Conservation (phyloP, 2,113 vertebrate genomes). For the Ophiodon elongatus region DNA sequence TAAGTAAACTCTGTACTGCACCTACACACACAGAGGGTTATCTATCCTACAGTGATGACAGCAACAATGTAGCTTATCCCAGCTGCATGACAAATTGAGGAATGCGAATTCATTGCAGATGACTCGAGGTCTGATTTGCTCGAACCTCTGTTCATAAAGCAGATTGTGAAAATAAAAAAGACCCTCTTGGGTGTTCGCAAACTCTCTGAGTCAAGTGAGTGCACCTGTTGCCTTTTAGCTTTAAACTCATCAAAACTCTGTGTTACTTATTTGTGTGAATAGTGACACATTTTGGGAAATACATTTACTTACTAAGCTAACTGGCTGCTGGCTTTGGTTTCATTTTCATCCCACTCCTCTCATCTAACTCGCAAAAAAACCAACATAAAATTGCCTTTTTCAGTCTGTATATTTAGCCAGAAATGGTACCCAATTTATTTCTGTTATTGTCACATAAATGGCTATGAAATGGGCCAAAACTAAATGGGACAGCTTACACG, state of each 20-base stretch:
- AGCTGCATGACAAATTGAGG: slow-evolving; percentile 3
- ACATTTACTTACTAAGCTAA: not conserved
- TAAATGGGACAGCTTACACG: not conserved
- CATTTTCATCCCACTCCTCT: not conserved
- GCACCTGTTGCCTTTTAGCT: not conserved
- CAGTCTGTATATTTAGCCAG: not conserved
- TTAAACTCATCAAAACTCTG: not conserved
- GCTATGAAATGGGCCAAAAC: not conserved
- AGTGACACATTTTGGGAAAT: not conserved
- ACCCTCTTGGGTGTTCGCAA: slow-evolving; percentile 1
- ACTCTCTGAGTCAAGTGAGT: not conserved
- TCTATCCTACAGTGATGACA: slow-evolving; percentile 15
- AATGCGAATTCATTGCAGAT: not conserved
- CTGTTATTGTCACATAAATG: not conserved
- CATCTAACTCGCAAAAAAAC: not conserved
- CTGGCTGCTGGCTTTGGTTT: not conserved
- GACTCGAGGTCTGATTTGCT: not conserved
- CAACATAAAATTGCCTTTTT: not conserved
- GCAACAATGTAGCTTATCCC: slow-evolving; percentile 3
- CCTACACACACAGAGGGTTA: slow-evolving; percentile 12
- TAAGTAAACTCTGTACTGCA: slow-evolving; percentile 17
- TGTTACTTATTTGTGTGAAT: not conserved
- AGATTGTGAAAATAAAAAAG: not conserved
- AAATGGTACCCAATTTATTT: not conserved
- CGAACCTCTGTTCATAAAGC: not conserved